Evolutionary conservation across 2,113 vertebrate species (phyloP), one percentile per base, ranked within the genome.

Genomic region (Anser brachyrhynchus): DNA sequence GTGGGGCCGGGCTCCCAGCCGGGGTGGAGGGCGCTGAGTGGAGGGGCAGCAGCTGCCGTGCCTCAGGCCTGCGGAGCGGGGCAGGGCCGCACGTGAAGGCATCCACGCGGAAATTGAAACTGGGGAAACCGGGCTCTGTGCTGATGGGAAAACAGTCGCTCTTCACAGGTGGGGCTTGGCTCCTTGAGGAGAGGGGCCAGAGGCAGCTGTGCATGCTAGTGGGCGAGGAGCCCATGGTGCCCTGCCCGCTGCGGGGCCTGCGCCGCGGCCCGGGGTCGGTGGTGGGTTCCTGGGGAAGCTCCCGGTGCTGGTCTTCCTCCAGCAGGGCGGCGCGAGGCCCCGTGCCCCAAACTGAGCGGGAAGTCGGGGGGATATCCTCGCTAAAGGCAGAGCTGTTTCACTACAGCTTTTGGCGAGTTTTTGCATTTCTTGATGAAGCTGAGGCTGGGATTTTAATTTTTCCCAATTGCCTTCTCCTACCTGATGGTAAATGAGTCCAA

Each of bases 401-500:
- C 84, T 15, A 5, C 37, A 51, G 13, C 14, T 67, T 19, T 11
- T 52, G 41, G 17, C 41, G 37, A 81, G 26, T 69, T 83, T 46
- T 55, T 51, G 57, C 62, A 12, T 65, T 76, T 79, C 74, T 35
- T 22, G 71, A 35, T 49, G 57, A 49, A 74, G 44, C 57, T 43
- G 39, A 64, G 69, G 35, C 70, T 72, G 70, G 44, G 73, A 51
- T 94, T 93, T 82, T 11, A 9, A 39, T 79, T 80, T 59, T 65
- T 31, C 21, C 71, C 65, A 73, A n/a, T 62, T 67, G 39, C 62
- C 55, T 75, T 76, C 61, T 80, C 55, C 79, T 95, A 75, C 93
- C 83, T 96, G 86, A 74, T 78, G 37, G 69, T 61, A 93, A 91
- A 94, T 28, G 76, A 95, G 29, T 82, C 90, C 90, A 93, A 57